phyloP scores from a whole-genome alignment of 2,888 invertebrate species.

The Amphipoea lucens region DNA sequence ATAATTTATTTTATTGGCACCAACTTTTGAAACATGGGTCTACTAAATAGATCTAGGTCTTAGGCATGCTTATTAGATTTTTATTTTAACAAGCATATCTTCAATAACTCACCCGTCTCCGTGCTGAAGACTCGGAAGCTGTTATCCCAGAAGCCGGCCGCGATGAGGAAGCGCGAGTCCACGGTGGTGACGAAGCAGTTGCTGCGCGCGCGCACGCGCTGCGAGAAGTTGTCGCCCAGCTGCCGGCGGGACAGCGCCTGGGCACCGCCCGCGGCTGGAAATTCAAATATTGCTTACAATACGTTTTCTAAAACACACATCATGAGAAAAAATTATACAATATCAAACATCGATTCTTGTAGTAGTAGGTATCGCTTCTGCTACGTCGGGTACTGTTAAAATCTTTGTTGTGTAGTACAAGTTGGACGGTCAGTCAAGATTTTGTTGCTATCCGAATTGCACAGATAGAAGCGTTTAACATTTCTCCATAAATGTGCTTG shows the following conservation, averaged over 20 bases:
- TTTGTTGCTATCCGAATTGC: neutral
- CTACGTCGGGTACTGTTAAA: neutral
- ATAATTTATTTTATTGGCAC: neutral
- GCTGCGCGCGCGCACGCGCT: conserved; percentile 97
- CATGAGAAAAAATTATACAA: neutral
- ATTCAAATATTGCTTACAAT: neutral
- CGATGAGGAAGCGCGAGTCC: conserved; percentile 98
- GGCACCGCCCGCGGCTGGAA: conserved; percentile 93
- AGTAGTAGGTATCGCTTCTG: neutral
- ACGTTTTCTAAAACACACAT: neutral
- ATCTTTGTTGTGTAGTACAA: neutral
- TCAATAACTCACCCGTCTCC: conserved; percentile 93
- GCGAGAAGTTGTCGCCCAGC: conserved; percentile 99
- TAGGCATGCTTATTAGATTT: neutral
- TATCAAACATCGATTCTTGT: neutral
- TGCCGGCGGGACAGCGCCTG: conserved; percentile 95
- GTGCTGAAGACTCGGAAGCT: conserved; percentile 99
- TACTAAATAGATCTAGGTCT: neutral
- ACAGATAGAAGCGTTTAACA: neutral
- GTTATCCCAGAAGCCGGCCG: conserved; percentile 99
- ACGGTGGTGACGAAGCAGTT: conserved; percentile 99
- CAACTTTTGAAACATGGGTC: neutral
- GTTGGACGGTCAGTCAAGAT: neutral
- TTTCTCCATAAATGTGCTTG: neutral
- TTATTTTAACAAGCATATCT: neutral